phyloP scores from a whole-genome alignment of 2,888 invertebrate species.

The Celastrina argiolus region DNA sequence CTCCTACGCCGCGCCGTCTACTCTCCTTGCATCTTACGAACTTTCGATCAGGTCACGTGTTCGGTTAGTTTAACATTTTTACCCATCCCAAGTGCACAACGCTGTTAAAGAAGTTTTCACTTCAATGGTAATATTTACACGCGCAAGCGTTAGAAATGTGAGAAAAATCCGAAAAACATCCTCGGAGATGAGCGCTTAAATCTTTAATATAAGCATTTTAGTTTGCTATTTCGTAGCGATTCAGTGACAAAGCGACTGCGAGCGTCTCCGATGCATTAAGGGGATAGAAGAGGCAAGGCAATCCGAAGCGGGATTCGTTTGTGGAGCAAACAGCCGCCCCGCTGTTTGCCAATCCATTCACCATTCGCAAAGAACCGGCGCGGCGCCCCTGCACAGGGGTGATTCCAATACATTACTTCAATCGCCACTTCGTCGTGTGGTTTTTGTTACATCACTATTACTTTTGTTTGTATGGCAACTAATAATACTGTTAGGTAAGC shows the following conservation, averaged over 20 bases:
- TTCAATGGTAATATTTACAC: too few species aligned
- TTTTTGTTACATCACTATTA: background rate
- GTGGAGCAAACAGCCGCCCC: slow-evolving; percentile 35
- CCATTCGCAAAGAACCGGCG: slow-evolving; percentile 30
- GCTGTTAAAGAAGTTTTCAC: too few species aligned
- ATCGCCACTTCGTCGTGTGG: slow-evolving; percentile 13
- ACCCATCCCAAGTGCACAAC: too few species aligned
- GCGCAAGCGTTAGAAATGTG: too few species aligned
- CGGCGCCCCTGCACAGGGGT: slow-evolving; percentile 23
- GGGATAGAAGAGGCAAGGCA: slow-evolving; percentile 27
- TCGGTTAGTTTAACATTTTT: too few species aligned
- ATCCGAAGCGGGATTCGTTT: slow-evolving; percentile 30
- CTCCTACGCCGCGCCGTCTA: too few species aligned
- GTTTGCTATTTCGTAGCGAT: slow-evolving; percentile 28
- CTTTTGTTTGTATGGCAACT: background rate
- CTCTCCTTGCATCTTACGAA: too few species aligned
- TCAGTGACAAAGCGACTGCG: slow-evolving; percentile 32
- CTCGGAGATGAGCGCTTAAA: background rate
- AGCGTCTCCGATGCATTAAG: slow-evolving; percentile 29
- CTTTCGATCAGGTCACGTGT: too few species aligned
- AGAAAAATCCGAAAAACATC: too few species aligned
- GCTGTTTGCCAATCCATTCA: slow-evolving; percentile 33
- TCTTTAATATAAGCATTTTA: slow-evolving; percentile 16
- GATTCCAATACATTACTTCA: slow-evolving; percentile 18
- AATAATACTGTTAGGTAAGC: too few species aligned